A percentile compares a stretch with the other conserved stretches of the same genome.
These are phyloP conservation scores for Sarcophaga carnaria DNA, from an alignment of 2,888 invertebrate genomes.

Conservation along the genomic window DNA sequence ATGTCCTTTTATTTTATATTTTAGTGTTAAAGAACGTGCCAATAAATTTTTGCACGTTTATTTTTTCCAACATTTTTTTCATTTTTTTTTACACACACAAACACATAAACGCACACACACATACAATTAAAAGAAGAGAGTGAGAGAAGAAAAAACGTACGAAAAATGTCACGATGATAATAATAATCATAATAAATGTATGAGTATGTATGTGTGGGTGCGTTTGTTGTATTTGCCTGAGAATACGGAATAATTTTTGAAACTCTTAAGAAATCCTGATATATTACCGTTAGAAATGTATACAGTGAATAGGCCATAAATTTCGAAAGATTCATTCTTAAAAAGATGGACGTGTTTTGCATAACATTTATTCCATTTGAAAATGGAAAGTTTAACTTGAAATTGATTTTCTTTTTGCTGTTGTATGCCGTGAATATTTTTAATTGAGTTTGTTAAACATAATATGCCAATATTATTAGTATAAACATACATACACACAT, in stretches of 20 bases:
- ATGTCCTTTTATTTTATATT: slow-evolving; percentile 39
- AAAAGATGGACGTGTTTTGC: slow-evolving; percentile 71
- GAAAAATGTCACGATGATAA: slow-evolving; percentile 76
- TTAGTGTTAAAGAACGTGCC: slow-evolving; percentile 73
- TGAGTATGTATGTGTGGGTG: slow-evolving; percentile 43
- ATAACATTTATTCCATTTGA: slow-evolving; percentile 42
- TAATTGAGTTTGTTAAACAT: neutral
- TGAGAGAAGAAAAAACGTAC: slow-evolving; percentile 72
- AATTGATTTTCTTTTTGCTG: slow-evolving; percentile 42
- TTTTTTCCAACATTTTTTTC: slow-evolving; percentile 75
- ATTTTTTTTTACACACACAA: slow-evolving; percentile 29
- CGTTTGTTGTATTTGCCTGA: slow-evolving; percentile 15
- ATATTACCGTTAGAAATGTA: slow-evolving; percentile 75
- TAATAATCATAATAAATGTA: slow-evolving; percentile 70
- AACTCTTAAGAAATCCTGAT: slow-evolving; percentile 71
- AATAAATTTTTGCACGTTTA: slow-evolving; percentile 81
- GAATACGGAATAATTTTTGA: slow-evolving; percentile 16
- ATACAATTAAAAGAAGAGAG: too few species aligned
- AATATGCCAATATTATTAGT: neutral
- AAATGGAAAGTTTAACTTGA: slow-evolving; percentile 20
- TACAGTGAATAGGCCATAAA: slow-evolving; percentile 63
- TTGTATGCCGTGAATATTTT: neutral
- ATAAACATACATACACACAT: too few species aligned
- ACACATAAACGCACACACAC: too few species aligned
- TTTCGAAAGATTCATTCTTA: slow-evolving; percentile 70